A percentile compares a stretch with the other conserved stretches of the same genome.
phyloP scores from a whole-genome alignment of 2,113 vertebrate genomes.

The Pseudorhombus dupliciocellatus region DNA sequence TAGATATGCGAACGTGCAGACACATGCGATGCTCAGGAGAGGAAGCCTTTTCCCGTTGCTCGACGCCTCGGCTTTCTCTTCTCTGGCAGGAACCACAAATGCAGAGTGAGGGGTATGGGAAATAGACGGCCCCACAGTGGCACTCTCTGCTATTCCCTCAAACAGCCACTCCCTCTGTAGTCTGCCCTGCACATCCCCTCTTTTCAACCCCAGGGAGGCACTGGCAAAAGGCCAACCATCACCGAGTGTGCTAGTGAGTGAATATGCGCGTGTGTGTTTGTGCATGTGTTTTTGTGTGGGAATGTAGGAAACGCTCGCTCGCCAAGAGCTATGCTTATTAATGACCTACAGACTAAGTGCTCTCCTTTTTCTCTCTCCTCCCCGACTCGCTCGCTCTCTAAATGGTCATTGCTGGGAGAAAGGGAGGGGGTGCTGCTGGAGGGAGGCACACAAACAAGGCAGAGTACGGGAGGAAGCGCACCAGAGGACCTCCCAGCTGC shows the following conservation, averaged over 20 bases:
- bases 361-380: constrained; percentile 52
- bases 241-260: constrained; percentile 52
- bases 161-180: constrained; percentile 64
- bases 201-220: constrained; percentile 64
- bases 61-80: constrained; percentile 35
- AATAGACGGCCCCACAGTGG: constrained; percentile 72
- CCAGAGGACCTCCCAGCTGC: constrained; percentile 62
- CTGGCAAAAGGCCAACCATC: constrained; percentile 70
- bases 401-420: constrained; percentile 60
- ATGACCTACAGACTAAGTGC: constrained; percentile 74
- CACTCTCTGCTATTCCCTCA: constrained; percentile 59
- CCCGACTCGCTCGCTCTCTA: constrained; percentile 38
- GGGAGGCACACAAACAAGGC: constrained; percentile 42
- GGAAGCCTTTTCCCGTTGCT: constrained; percentile 60
- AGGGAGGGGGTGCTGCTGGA: constrained; percentile 33
- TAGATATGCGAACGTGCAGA: constrained; percentile 42
- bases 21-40: constrained; percentile 42
- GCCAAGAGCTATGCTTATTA: constrained; percentile 79
- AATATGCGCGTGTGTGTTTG: constrained; percentile 48
- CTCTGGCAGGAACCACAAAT: constrained; percentile 67
- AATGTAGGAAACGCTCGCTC: constrained; percentile 69
- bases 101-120: constrained; percentile 64
- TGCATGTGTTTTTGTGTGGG: constrained; percentile 49
- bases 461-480: constrained; percentile 53
- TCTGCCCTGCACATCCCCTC: constrained; percentile 63